These are phyloP conservation scores for Drosophila repletoides DNA, from an alignment of 1,140 invertebrate genomes.

Conservation along the genomic window DNA sequence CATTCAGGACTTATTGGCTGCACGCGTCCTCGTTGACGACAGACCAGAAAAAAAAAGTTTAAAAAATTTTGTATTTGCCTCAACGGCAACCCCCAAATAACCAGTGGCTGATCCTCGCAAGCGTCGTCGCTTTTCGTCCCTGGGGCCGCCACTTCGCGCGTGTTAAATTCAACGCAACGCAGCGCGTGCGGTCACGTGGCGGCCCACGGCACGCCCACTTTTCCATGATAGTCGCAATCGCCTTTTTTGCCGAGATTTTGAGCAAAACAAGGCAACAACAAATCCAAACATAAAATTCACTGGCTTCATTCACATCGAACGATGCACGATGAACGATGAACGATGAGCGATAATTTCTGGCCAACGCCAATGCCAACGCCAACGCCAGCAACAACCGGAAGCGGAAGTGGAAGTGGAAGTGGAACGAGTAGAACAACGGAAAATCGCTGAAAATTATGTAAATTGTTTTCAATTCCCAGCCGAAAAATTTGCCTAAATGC, in stretches of 20 bases:
- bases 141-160: slow-evolving; percentile 51
- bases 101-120: slow-evolving; percentile 10
- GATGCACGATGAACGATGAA: slow-evolving; percentile 29
- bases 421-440: slow-evolving; percentile 33
- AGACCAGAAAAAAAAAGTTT: slow-evolving; percentile 51
- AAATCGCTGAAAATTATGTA: slow-evolving; percentile 76
- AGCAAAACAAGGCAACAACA: slow-evolving; percentile 41
- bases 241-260: slow-evolving; percentile 44
- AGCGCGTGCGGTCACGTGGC: slow-evolving; percentile 76
- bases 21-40: slow-evolving; percentile 62
- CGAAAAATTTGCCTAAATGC: slow-evolving; percentile 79
- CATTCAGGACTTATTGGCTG: slow-evolving; percentile 71
- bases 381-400: neutral
- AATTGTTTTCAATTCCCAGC: slow-evolving; percentile 59
- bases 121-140: slow-evolving; percentile 13
- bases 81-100: slow-evolving; percentile 46
- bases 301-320: too few species aligned
- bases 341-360: slow-evolving; percentile 19
- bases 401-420: slow-evolving; percentile 17
- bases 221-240: slow-evolving; percentile 73
- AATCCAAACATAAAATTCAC: too few species aligned
- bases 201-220: slow-evolving; percentile 59
- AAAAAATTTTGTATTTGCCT: slow-evolving; percentile 49
- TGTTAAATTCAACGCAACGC: slow-evolving; percentile 75
- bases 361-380: slow-evolving; percentile 47